Conservation (phyloP, 2,113 vertebrate species). For the Pomatorhinus ruficollis region DNA sequence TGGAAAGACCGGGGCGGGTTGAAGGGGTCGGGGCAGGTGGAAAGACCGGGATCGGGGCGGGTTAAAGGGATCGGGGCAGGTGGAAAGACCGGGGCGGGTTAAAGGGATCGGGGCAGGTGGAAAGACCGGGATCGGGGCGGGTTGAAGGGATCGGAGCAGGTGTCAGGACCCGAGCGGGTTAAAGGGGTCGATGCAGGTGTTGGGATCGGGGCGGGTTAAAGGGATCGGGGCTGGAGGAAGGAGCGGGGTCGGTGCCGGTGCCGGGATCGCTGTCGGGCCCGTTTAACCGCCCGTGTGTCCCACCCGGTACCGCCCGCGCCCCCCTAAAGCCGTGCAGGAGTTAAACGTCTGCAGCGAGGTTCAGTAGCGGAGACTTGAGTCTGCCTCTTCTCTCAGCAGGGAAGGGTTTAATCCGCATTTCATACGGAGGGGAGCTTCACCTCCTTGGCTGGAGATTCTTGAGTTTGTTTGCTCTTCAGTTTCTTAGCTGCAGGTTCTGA, state of each 20-base stretch:
- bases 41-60: not conserved
- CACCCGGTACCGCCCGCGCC: not conserved
- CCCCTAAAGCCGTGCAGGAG: not conserved
- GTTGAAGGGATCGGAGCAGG: not conserved
- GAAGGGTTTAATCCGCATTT: rapidly evolving
- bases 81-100: rapidly evolving
- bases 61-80: too few species aligned
- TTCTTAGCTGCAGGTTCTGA: rapidly evolving
- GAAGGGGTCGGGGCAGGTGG: not conserved
- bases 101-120: too few species aligned
- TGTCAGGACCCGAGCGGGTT: rapidly evolving
- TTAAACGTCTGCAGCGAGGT: not conserved
- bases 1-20: not conserved
- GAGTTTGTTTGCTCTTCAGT: not conserved
- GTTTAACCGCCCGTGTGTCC: not conserved
- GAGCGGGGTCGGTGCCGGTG: not conserved
- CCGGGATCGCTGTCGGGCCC: not conserved
- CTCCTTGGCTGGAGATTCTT: not conserved
- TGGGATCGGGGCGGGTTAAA: rapidly evolving
- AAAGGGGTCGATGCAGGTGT: rapidly evolving
- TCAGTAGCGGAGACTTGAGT: rapidly evolving
- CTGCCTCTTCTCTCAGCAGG: rapidly evolving
- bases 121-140: not conserved
- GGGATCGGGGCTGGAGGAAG: rapidly evolving
- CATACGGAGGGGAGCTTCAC: rapidly evolving